Base-by-base conservation (phyloP, 1,140 invertebrate genomes). In the Adelges cooleyi region DNA sequence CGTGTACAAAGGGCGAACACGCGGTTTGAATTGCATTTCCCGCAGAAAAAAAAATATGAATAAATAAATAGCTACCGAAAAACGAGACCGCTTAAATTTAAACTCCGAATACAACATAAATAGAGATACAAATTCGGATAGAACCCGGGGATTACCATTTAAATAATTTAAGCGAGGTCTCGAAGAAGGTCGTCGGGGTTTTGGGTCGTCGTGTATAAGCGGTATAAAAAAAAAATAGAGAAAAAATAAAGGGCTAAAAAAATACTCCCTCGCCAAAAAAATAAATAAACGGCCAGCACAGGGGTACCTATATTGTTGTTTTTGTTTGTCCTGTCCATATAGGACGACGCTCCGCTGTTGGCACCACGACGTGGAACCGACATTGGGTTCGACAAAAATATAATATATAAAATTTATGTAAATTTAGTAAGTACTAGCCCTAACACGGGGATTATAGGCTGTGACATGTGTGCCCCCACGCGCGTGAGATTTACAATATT, bases 1-100 rank as follows among this genome's bases (percentile, higher is more conserved):
- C 23, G 42, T 29, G 44, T 25, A 42, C 40, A 23, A 46, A 46
- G 38, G 56, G 56, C 44, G 25, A 62, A 62, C 44, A 46, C 44
- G 44, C 44, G 25, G 25, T n/a, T n/a, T n/a, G n/a, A 62, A 62
- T 62, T 17, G 56, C 18, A 23, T 48, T 40, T 33, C 29, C 29
- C 15, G 23, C 11, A 15, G n/a, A 44, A 44, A 8, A 48, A 46
- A 62, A 59, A 54, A 56, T 10, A 62, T 48, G 56, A 62, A 62
- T 62, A 62, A 62, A 62, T 48, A 62, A 62, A 62, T 62, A 62
- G 56, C 25, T 10, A 17, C 44, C 42, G 29, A 11, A 33, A n/a
- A n/a, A n/a, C n/a, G 29, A 33, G 29, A 33, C n/a, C 11, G 29
- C 29, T 33, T 6, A 33, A 33, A 33, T 33, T 33, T 33, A 33